These are phyloP conservation scores for Belgica antarctica DNA, from an alignment of 2,888 invertebrate genomes.

Conservation along the genomic window DNA sequence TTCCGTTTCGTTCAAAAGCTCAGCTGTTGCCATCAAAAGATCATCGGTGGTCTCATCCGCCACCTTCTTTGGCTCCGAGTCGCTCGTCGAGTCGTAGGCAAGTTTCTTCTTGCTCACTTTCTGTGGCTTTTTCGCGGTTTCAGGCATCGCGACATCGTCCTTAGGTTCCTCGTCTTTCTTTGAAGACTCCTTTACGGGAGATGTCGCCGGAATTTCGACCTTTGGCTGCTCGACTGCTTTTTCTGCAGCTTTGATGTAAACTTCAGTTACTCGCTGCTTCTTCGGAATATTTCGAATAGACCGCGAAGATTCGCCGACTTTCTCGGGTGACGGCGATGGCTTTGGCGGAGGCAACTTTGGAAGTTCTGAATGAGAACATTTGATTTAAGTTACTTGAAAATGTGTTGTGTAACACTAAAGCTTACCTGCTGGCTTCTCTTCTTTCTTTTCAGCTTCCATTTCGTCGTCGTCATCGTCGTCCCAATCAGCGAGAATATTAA, in stretches of 20 bases:
- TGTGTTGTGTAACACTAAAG: no score
- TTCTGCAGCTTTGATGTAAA: constrained; percentile 22
- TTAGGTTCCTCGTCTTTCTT: not conserved
- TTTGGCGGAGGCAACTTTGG: constrained; percentile 13
- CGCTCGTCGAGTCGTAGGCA: not conserved
- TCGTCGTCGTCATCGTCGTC: constrained; percentile 46
- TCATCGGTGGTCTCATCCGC: constrained; percentile 43
- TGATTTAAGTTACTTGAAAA: no score
- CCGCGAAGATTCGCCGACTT: constrained; percentile 45
- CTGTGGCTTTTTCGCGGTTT: not conserved
- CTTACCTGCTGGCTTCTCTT: constrained; percentile 2
- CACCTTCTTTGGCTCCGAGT: constrained; percentile 15
- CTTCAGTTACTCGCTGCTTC: constrained; percentile 29
- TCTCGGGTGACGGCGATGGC: constrained; percentile 45
- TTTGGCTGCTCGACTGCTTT: not conserved
- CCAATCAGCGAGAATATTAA: constrained; percentile 22
- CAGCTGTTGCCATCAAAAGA: constrained; percentile 44
- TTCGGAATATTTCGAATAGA: constrained; percentile 39
- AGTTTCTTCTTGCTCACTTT: not conserved
- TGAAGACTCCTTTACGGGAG: not conserved
- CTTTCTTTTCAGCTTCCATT: constrained; percentile 47
- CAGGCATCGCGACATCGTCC: not conserved
- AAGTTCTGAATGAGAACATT: not conserved
- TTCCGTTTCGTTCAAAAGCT: constrained; percentile 45
- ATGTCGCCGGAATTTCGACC: no score